Base-by-base conservation (phyloP, 1,140 invertebrate genomes). In the Drosophila pallidifrons region DNA sequence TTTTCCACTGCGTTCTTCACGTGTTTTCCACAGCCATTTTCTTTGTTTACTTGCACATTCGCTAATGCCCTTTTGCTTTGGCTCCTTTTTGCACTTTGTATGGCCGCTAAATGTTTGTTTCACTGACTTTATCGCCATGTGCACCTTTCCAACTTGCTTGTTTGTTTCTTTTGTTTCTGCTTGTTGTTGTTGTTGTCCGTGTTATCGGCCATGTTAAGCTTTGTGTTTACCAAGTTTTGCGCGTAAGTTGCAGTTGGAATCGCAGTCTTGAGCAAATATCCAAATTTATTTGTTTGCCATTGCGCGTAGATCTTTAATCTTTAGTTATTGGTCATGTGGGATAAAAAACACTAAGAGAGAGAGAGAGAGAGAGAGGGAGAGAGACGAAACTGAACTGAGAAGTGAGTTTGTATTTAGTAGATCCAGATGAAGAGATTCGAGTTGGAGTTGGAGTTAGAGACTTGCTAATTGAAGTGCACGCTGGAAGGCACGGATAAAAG, bases 191-290 rank as follows among this genome's bases (percentile, higher is more conserved):
- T 47, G 52, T 38, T 13, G 47, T 2, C 35, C n/a, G n/a, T 64
- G 32, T 30, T 64, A 64, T 64, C 61, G 61, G 61, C 47, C 41
- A 65, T 55, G 63, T 55, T 55, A 52, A 65, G 63, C 51, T 65
- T 55, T 63, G 60, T 82, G 69, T 81, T 81, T 77, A 57, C 68
- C 45, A 67, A 73, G 16, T 77, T 75, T 25, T 47, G 28, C 74
- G 70, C 80, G 61, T 75, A 79, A 82, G 66, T 79, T 79, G 73
- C 71, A 64, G 73, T 81, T 75, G 75, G 51, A 20, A 16, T 47
- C 8, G 46, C 15, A 8, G 46, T 7, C 32, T 41, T 20, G 35
- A 41, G 76, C 67, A 82, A 82, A 82, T 82, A 82, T 43, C 65
- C 58, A 43, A 82, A 82, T 82, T 82, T 82, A 82, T 79, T 28